phyloP scores from a whole-genome alignment of 2,797 vertebrate genomes.

The Phrynocephalus forsythii region DNA sequence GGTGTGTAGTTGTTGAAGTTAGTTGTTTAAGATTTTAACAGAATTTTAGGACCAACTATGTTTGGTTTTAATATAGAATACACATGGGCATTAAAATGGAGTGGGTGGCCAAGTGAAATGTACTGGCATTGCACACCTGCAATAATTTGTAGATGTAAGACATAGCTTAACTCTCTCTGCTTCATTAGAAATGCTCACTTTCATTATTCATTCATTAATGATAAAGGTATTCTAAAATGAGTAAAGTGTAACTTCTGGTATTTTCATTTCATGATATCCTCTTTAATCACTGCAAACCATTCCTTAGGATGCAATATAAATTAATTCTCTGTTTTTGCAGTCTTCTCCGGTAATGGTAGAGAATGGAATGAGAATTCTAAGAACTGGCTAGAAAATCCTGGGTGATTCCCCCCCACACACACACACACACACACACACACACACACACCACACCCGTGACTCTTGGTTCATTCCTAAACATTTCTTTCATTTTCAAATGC shows the following conservation, averaged over 20 bases:
- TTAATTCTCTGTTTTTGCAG: slow-evolving; percentile 18
- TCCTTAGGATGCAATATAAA: background rate
- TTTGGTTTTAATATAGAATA: background rate
- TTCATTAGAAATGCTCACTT: background rate
- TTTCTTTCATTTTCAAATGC: slow-evolving; percentile 56
- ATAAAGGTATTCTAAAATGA: slow-evolving; percentile 52
- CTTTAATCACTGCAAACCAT: slow-evolving; percentile 56
- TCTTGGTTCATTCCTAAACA: slow-evolving; percentile 59
- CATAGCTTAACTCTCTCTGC: background rate
- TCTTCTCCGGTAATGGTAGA: slow-evolving; percentile 2
- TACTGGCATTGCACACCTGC: background rate
- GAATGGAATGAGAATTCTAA: slow-evolving; percentile 65
- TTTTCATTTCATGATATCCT: slow-evolving; percentile 50
- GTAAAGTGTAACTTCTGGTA: slow-evolving; percentile 47
- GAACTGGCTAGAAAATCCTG: slow-evolving; percentile 60
- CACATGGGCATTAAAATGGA: background rate
- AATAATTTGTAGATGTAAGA: background rate
- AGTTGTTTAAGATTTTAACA: background rate
- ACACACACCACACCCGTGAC: slow-evolving; percentile 49
- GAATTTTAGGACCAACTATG: background rate
- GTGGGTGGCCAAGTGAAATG: background rate
- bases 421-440: slow-evolving; percentile 34
- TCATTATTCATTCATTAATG: background rate
- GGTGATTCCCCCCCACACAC: slow-evolving; percentile 52
- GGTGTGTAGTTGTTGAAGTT: background rate